phyloP scores from a whole-genome alignment of 53 echinoderm and acorn worm species.

The Pentamera pediparva region DNA sequence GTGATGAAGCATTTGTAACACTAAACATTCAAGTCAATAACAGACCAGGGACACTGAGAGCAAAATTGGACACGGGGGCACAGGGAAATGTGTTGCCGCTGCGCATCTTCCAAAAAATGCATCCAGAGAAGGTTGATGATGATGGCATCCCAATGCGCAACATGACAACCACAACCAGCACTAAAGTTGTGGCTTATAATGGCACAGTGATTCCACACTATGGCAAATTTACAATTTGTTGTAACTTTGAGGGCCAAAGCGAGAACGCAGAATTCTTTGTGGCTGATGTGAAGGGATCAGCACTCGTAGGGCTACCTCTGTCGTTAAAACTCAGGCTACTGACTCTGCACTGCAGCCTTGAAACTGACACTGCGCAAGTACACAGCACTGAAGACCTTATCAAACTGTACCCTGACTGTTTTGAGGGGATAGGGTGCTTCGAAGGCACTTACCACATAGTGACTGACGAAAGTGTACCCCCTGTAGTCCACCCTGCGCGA shows the following conservation, averaged over 20 bases:
- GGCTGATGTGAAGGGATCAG: constrained; percentile 2
- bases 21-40: not conserved
- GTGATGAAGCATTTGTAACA: not conserved
- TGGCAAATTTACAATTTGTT: not conserved
- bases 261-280: not conserved
- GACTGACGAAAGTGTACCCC: constrained; percentile 16
- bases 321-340: not conserved
- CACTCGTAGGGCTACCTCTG: constrained; percentile 14
- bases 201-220: constrained; percentile 1
- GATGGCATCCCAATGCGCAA: constrained; percentile 12
- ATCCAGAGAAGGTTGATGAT: constrained; percentile 21
- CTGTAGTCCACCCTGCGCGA: constrained; percentile 41
- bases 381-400: constrained; percentile 11
- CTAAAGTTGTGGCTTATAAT: constrained; percentile 49
- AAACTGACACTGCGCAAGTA: not conserved
- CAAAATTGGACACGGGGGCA: not conserved
- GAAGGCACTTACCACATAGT: constrained; percentile 14
- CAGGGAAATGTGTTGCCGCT: constrained; percentile 30
- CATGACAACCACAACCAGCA: not conserved
- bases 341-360: not conserved
- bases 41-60: not conserved
- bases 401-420: constrained; percentile 26
- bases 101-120: constrained; percentile 37
- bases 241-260: not conserved
- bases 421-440: constrained; percentile 36